Base-by-base conservation (phyloP, 2,888 invertebrate species). In the Caenorhabditis zanzibari region DNA sequence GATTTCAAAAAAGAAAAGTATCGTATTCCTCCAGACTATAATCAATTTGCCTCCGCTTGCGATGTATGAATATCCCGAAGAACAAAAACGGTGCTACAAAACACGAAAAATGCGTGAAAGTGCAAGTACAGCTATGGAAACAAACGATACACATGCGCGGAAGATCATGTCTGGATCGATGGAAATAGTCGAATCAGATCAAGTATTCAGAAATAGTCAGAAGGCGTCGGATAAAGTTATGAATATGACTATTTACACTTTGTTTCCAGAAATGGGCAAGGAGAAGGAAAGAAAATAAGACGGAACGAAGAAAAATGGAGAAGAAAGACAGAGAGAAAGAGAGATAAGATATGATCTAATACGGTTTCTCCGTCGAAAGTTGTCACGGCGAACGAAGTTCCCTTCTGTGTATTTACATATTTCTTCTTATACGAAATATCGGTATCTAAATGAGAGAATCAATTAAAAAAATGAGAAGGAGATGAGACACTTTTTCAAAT, bases 151-250 rank as follows among this genome's bases (percentile, higher is more conserved):
- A 41, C 24, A 68, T 68, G 58, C n/a, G 24, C 76, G 68, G 68
- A 68, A 76, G 76, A 76, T 76, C 68, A 76, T 68, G 64, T 44
- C 44, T 32, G 49, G 72, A 52, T 28, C 24, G 14, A 54, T 38
- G 54, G 58, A 44, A 24, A 14, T 5, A 44, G 41, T 41, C 12
- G 19, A 47, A 19, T 47, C 19, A 63, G 63, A 63, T 63, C 44
- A 63, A 63, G 63, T 47, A 44, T 28, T 63, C 16, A 47, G 63
- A 63, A 38, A 66, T 28, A 66, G 49, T 28, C 47, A 19, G 52
- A 35, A 26, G 9, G 16, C 9, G n/a, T 26, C 22, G 22, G 44
- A 47, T 38, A 26, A 66, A 66, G 14, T 52, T 66, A 66, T 52
- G 52, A 66, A 66, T 66, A 49, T 35, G 49, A 22, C 52, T 52